These are phyloP conservation scores for Gobionotothen gibberifrons DNA, from an alignment of 2,797 vertebrate genomes.

Conservation along the genomic window DNA sequence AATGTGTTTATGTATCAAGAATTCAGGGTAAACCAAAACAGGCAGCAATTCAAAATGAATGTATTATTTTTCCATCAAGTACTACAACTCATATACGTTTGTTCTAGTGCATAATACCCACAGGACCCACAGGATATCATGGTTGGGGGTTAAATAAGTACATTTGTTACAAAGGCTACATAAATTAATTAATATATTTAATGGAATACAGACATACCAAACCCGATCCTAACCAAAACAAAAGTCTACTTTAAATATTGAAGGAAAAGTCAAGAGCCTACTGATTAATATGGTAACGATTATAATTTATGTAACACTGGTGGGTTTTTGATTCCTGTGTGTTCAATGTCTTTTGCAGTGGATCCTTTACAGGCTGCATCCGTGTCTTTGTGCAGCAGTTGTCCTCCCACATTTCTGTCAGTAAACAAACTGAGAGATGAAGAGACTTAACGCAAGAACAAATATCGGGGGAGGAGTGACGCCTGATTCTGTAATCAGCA, in stretches of 20 bases:
- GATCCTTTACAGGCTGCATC: neutral
- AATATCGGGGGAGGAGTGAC: constrained; percentile 19
- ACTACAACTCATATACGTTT: no score
- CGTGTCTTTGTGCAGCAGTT: neutral
- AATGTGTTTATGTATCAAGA: neutral
- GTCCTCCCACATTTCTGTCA: constrained; percentile 22
- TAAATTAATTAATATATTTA: no score
- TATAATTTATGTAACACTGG: neutral
- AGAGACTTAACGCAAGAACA: constrained; percentile 27
- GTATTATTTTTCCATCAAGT: neutral
- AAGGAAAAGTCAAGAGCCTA: no score
- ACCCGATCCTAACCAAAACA: no score
- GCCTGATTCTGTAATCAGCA: constrained; percentile 18
- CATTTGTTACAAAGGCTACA: no score
- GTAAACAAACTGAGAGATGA: constrained; percentile 17
- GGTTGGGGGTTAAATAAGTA: no score
- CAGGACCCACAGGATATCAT: no score
- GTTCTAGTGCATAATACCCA: no score
- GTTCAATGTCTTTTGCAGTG: neutral
- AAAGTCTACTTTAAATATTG: no score
- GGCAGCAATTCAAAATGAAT: neutral
- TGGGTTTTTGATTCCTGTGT: neutral
- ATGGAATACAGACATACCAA: no score
- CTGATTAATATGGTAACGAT: no score
- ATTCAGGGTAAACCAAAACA: neutral